phyloP scores from a whole-genome alignment of 30 jellyfish, hydroid and myxozoan genomes.

The Aurelia aurita region DNA sequence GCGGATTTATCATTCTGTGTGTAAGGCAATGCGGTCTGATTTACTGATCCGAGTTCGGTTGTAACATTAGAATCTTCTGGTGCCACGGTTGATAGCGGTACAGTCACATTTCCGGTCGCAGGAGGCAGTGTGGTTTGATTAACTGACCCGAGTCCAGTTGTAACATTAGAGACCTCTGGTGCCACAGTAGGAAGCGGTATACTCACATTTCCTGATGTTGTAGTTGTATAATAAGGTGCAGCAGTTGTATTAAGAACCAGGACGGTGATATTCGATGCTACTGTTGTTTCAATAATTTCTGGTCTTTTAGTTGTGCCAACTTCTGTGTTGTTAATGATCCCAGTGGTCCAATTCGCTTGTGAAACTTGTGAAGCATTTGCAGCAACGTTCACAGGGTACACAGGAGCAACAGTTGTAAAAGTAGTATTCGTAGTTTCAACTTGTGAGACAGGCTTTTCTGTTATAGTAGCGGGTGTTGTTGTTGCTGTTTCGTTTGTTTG shows the following conservation, averaged over 20 bases:
- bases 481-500: too few relatives aligned
- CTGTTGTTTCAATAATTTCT: background rate
- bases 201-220: background rate
- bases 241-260: background rate
- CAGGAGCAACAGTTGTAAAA: too few relatives aligned
- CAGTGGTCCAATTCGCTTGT: background rate
- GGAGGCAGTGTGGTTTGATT: too few relatives aligned
- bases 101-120: too few relatives aligned
- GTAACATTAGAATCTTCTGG: background rate
- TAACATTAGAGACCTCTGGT: background rate
- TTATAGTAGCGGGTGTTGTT: too few relatives aligned
- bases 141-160: too few relatives aligned
- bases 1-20: background rate
- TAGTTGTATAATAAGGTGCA: background rate
- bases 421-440: too few relatives aligned
- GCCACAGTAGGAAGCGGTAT: background rate
- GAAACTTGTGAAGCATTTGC: background rate
- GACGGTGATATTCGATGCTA: background rate
- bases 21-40: too few relatives aligned
- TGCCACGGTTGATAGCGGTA: background rate
- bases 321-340: background rate
- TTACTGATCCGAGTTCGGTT: too few relatives aligned
- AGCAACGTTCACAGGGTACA: background rate
- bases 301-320: background rate
- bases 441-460: too few relatives aligned